phyloP scores from a whole-genome alignment of 2,888 invertebrate species.

The Tromatobia lineatoria region DNA sequence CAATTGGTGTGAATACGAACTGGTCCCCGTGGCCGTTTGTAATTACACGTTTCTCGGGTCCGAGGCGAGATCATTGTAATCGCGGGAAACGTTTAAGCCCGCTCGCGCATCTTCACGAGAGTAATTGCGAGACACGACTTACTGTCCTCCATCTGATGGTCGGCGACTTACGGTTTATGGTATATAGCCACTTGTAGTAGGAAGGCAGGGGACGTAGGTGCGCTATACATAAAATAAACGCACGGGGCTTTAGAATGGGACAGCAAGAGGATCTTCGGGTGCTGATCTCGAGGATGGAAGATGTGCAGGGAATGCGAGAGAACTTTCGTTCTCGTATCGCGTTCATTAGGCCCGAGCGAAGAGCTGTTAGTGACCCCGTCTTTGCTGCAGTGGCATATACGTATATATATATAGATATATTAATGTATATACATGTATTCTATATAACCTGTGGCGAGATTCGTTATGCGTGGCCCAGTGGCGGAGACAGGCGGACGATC shows the following conservation, averaged over 20 bases:
- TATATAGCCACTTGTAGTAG: conserved; percentile 15
- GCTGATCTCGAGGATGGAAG: conserved; percentile 27
- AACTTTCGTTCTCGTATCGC: conserved; percentile 65
- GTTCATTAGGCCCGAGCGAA: conserved; percentile 54
- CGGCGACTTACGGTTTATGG: conserved; percentile 6
- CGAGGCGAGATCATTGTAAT: conserved; percentile 62
- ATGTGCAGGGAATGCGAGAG: conserved; percentile 58
- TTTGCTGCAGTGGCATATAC: conserved; percentile 5
- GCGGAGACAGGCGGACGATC: conserved; percentile 20
- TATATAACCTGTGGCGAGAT: conserved; percentile 19
- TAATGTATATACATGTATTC: not conserved
- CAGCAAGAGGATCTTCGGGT: conserved; percentile 32
- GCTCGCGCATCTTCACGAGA: conserved; percentile 33
- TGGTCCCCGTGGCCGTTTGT: conserved; percentile 46
- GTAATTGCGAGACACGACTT: conserved; percentile 55
- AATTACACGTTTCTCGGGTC: conserved; percentile 60
- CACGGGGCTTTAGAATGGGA: conserved; percentile 31
- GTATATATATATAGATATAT: not conserved
- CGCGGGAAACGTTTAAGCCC: conserved; percentile 57
- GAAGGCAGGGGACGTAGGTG: conserved; percentile 39
- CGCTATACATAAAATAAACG: conserved; percentile 36
- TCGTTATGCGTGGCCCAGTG: conserved; percentile 43
- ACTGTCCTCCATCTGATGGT: conserved; percentile 6
- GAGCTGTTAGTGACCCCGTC: conserved; percentile 45
- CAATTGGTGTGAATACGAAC: conserved; percentile 18